Evolutionary conservation across 2,113 vertebrate species (phyloP), one percentile per base, ranked within the genome.

Genomic region (Hippoglossus stenolepis): DNA sequence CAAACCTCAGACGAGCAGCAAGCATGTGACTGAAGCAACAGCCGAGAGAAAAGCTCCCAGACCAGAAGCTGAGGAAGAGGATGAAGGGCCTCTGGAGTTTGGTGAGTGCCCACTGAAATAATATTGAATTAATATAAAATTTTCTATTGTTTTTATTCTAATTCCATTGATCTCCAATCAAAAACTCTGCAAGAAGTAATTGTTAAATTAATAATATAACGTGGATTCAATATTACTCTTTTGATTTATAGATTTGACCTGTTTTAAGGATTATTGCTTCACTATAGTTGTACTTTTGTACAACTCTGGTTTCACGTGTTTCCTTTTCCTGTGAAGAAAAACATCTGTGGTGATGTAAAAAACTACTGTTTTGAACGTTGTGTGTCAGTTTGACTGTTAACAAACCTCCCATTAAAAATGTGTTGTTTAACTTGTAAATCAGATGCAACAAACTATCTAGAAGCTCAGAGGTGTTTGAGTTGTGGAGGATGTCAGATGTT

Each of bases 81-180:
- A 70, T 1, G 73, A 80, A 15, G 85, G 75, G 75, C 84, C 87
- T 28, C 43, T 74, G 11, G 70, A 90, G 9, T 84, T 93, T 20
- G 93, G 93, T 93, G 70, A 92, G 88, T 58, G 3, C 5, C 54
- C 14, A n/a, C 3, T n/a, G 60, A 13, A 3, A 28, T 61, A 17
- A 21, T 6, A 13, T 43, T 13, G 10, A 43, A 43, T 17, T 17
- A 1, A 18, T 20, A 17, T 17, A 31, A 31, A 31, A 31, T n/a
- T 15, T 28, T 65, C 17, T 17, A n/a, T 53, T 21, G 1, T 54
- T 62, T 12, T n/a, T 62, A 17, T 31, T 31, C 31, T 7, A 31
- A 23, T 47, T 5, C 17, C 6, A 3, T 40, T 63, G 28, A 18
- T 31, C 26, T 59, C 2, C 24, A 26, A 28, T 17, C 17, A 2